Evolutionary conservation across 2,113 vertebrate genomes (phyloP).

Genomic region (Cochlearius cochlearius): DNA sequence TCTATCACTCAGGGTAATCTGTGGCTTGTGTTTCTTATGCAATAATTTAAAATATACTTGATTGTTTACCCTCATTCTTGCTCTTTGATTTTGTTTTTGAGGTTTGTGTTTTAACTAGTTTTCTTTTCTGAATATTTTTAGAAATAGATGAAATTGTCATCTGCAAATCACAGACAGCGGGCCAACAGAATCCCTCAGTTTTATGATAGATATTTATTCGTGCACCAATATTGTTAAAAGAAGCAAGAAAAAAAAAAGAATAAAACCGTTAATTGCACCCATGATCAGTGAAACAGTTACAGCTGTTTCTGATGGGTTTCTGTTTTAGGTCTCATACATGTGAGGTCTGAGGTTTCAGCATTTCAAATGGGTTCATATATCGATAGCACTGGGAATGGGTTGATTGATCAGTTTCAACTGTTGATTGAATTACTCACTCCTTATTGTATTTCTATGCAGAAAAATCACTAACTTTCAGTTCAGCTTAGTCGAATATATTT

Average conservation of each 20-base stretch:
- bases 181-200: background rate
- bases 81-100: background rate
- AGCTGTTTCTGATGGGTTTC: background rate
- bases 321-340: background rate
- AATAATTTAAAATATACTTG: background rate
- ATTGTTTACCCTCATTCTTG: background rate
- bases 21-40: background rate
- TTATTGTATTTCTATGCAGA: background rate
- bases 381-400: fast-evolving
- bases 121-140: background rate
- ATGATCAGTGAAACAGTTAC: background rate
- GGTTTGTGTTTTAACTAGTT: background rate
- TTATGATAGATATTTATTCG: background rate
- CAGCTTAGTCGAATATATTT: background rate
- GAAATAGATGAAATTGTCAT: background rate
- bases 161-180: background rate
- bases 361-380: background rate
- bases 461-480: background rate
- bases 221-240: background rate
- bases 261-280: background rate
- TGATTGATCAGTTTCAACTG: background rate
- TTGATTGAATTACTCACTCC: background rate
- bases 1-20: background rate
- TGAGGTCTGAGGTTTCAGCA: background rate
- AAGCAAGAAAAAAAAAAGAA: fast-evolving